Evolutionary conservation across 2,113 vertebrate genomes (phyloP), one percentile per base, ranked within the genome.

Genomic region (Camarhynchus parvulus): DNA sequence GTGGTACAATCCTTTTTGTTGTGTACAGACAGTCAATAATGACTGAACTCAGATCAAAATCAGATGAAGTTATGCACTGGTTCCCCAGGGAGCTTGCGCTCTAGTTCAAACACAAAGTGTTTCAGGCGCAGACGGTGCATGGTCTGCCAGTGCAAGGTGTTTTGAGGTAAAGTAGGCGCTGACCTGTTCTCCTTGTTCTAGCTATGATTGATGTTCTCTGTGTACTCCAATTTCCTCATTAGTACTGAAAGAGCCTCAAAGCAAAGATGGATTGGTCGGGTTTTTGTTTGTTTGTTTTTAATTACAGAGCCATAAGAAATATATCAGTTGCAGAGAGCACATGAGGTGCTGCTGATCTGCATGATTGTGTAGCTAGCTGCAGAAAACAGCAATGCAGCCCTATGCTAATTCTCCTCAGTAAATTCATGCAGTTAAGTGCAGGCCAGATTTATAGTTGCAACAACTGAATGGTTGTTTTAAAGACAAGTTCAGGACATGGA

Each of bases 71-170:
- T 58, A 88, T 41, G 39, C 30, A 63, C 22, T 3, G 35, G 19
- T 90, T 95, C 79, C 63, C 55, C 4, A 7, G 53, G 15, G 69
- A 89, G 30, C 46, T 35, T 59, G 33, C 69, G 55, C 47, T 88
- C 24, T 24, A 74, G n/a, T 67, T 95, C 53, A 61, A 79, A 87
- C 17, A 69, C 42, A 31, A 78, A 92, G 33, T 55, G 56, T 94
- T 74, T 95, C 62, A 77, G n/a, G 42, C 44, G 72, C 3, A 5
- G n/a, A 49, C 17, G 27, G 87, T 58, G 87, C 84, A 58, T 20
- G 7, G 3, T 90, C 82, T 95, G 70, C 82, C 74, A 83, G 67
- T 47, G 78, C 63, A 87, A 93, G 74, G 67, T 95, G 52, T 82
- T 62, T 59, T 47, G 30, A 81, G 33, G 61, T 89, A 67, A 90